phyloP scores from a whole-genome alignment of 2,797 vertebrate genomes.

The Malurus leucopterus region DNA sequence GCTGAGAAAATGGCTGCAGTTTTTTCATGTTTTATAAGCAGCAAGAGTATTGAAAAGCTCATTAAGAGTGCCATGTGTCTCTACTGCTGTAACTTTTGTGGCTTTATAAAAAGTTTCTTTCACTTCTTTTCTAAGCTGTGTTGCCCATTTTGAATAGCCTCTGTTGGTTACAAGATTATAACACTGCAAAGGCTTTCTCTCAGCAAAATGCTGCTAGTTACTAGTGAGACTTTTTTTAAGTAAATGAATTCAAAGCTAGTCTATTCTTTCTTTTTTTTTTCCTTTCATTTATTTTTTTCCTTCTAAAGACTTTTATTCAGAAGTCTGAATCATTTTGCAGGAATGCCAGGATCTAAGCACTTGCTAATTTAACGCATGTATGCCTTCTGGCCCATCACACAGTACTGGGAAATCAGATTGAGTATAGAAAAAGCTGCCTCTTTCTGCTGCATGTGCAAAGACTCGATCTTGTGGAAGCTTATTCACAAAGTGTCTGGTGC shows the following conservation, averaged over 20 bases:
- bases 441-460: neutral
- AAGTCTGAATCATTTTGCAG: constrained; percentile 29
- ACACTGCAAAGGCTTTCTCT: neutral
- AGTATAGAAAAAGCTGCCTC: neutral
- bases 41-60: constrained; percentile 36
- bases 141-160: constrained; percentile 40
- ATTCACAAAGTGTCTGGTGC: neutral
- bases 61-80: constrained; percentile 42
- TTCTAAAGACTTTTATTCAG: neutral
- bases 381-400: neutral
- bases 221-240: neutral
- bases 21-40: constrained; percentile 45
- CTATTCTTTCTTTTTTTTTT: neutral
- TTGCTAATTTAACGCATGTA: constrained; percentile 11
- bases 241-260: neutral
- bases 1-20: constrained; percentile 46
- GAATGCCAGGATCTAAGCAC: constrained; percentile 12
- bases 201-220: neutral
- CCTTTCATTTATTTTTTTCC: neutral
- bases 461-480: neutral
- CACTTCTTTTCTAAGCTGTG: constrained; percentile 24
- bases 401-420: neutral
- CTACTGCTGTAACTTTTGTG: constrained; percentile 23
- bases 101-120: constrained; percentile 46
- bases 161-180: constrained; percentile 18